Evolutionary conservation across 2,797 vertebrate genomes (phyloP).

Genomic region (Apodemus agrarius): DNA sequence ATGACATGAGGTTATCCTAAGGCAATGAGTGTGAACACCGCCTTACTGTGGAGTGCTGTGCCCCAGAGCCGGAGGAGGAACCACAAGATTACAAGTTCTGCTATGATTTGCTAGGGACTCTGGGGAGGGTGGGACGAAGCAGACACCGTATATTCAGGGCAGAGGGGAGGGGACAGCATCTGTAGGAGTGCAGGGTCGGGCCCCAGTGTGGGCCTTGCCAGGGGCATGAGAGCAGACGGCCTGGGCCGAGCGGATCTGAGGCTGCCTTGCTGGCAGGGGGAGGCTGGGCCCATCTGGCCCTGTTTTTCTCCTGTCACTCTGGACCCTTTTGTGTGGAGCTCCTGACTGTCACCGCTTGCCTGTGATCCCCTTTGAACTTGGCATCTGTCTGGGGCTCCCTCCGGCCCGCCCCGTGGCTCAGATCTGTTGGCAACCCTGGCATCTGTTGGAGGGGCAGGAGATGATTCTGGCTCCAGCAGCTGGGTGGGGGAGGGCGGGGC

Average conservation of each 20-base stretch:
- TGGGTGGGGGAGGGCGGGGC: accelerated
- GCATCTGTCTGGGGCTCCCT: constrained; percentile 39
- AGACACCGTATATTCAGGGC: background rate
- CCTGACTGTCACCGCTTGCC: background rate
- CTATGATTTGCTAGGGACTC: background rate
- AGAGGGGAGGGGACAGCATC: background rate
- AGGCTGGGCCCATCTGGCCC: constrained; percentile 61
- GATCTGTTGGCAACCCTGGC: constrained; percentile 7
- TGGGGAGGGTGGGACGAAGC: accelerated
- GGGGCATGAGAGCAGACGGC: accelerated
- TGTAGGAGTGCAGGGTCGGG: background rate
- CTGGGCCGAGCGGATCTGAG: background rate
- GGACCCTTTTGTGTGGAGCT: constrained; percentile 31
- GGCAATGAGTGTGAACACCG: background rate
- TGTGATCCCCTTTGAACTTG: constrained; percentile 58
- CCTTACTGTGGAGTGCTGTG: background rate
- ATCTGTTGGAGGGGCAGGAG: background rate
- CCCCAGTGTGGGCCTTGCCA: accelerated
- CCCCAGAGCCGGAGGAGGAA: background rate
- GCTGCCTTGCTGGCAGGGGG: background rate
- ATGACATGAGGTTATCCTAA: too few species aligned
- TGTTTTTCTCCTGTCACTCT: constrained; percentile 64
- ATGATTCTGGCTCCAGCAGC: background rate
- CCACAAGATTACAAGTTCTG: background rate
- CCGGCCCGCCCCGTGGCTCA: background rate